phyloP scores from a whole-genome alignment of 2,113 vertebrate genomes.

The Hassar affinis region DNA sequence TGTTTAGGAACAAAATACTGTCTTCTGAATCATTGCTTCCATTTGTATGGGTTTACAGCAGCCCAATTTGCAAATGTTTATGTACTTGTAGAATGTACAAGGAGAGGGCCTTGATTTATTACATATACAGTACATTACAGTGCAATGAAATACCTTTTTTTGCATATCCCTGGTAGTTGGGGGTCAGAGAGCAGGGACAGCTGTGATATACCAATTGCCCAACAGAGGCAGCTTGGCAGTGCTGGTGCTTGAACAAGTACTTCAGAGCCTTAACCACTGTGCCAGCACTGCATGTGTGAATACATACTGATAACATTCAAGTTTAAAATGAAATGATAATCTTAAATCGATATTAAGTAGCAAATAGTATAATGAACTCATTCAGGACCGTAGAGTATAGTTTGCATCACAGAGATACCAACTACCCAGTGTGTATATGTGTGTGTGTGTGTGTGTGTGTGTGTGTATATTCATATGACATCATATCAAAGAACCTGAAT shows the following conservation, averaged over 20 bases:
- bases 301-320: neutral
- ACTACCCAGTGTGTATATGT: too few relatives aligned
- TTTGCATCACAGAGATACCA: too few relatives aligned
- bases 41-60: neutral
- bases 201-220: neutral
- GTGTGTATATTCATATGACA: too few relatives aligned
- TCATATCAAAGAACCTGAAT: neutral
- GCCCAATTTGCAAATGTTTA: neutral
- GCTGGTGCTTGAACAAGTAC: neutral
- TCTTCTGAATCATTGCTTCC: neutral
- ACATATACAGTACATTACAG: neutral
- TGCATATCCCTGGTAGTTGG: neutral
- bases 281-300: neutral
- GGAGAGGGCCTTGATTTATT: neutral
- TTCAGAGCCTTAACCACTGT: neutral
- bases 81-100: neutral
- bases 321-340: neutral
- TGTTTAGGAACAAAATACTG: neutral
- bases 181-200: neutral
- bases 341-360: neutral
- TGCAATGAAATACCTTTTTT: neutral
- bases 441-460: neutral
- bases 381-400: neutral
- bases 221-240: neutral
- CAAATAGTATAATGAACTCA: neutral